Evolutionary conservation across 2,113 vertebrate species (phyloP).

Genomic region (Bos javanicus): DNA sequence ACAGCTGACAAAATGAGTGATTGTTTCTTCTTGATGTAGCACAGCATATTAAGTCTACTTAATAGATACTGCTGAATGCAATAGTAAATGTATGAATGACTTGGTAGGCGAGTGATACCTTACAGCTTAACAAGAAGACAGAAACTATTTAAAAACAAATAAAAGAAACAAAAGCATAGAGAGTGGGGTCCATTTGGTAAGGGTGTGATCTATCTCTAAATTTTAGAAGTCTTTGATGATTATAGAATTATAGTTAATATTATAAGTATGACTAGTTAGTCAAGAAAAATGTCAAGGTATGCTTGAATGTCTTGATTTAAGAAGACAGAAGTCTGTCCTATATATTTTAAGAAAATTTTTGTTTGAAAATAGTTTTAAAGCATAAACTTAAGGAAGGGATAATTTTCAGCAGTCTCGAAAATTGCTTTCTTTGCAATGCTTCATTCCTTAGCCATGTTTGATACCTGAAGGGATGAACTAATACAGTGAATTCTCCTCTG

Average conservation of each 20-base stretch:
- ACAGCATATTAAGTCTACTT: background rate
- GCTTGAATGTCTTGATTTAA: background rate
- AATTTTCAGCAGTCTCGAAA: background rate
- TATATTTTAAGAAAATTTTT: background rate
- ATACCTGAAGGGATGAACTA: background rate
- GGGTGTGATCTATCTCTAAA: background rate
- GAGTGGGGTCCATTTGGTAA: background rate
- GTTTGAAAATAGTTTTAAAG: conserved; percentile 7
- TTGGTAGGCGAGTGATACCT: background rate
- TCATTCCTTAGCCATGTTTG: background rate
- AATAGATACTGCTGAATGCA: background rate
- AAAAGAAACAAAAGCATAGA: background rate
- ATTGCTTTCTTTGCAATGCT: background rate
- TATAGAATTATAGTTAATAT: background rate
- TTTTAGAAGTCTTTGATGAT: background rate
- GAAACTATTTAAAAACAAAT: conserved; percentile 8
- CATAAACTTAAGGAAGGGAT: background rate
- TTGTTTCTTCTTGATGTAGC: background rate
- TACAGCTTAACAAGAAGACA: background rate
- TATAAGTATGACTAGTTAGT: background rate
- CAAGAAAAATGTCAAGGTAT: background rate
- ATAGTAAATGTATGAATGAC: background rate
- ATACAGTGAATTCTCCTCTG: background rate
- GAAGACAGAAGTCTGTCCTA: background rate
- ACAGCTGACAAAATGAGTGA: background rate